These are phyloP conservation scores for Lepus europaeus DNA, from an alignment of 2,113 vertebrate genomes.

Conservation along the genomic window DNA sequence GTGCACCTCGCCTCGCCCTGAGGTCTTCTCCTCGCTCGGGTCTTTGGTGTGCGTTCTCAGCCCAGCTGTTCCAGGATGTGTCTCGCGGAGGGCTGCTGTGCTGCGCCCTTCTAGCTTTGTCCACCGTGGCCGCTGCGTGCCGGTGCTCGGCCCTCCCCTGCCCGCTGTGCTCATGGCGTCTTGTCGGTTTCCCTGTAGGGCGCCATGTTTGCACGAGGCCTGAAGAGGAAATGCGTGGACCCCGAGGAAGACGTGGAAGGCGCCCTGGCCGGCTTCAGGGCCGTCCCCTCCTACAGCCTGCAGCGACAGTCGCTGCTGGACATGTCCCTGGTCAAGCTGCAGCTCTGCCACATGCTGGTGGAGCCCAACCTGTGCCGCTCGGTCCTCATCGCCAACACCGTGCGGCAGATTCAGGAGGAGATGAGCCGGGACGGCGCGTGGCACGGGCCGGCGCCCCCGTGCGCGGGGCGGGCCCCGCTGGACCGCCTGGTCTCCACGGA, in stretches of 20 bases:
- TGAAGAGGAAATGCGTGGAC: constrained; percentile 94
- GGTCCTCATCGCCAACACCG: constrained; percentile 98
- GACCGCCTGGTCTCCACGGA: constrained; percentile 96
- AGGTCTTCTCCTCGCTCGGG: neutral
- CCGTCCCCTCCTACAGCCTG: constrained; percentile 92
- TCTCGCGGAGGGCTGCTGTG: no score
- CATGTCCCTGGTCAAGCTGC: constrained; percentile 99
- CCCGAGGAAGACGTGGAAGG: constrained; percentile 89
- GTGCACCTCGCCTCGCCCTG: neutral
- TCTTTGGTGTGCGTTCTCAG: neutral
- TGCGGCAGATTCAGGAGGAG: constrained; percentile 98
- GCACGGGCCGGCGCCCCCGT: constrained; percentile 91
- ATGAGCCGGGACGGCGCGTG: constrained; percentile 97
- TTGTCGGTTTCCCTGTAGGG: constrained; percentile 84
- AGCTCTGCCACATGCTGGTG: constrained; percentile 99
- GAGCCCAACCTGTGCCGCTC: constrained; percentile 98
- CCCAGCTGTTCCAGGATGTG: no score
- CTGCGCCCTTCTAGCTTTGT: no score
- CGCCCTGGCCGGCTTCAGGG: constrained; percentile 84
- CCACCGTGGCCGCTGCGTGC: no score
- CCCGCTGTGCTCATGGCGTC: neutral
- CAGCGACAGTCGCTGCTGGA: constrained; percentile 97
- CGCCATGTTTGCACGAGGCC: constrained; percentile 95
- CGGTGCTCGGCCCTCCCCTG: no score
- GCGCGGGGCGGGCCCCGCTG: constrained; percentile 88